These are phyloP conservation scores for Coelinius sp. DNA, from an alignment of 2,888 invertebrate genomes.

Conservation along the genomic window DNA sequence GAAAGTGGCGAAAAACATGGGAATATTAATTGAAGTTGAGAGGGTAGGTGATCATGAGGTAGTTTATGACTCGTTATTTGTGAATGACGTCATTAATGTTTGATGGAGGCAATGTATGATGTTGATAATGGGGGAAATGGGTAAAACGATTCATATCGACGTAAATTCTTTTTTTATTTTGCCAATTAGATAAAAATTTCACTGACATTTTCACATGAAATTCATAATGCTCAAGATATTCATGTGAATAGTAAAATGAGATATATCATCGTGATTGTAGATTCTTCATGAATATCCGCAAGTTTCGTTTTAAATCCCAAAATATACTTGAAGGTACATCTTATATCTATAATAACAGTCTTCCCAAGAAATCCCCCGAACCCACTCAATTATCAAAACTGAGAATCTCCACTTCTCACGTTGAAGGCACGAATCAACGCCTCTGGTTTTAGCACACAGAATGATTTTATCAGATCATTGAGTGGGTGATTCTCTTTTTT, in stretches of 20 bases:
- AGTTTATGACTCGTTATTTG: constrained; percentile 47
- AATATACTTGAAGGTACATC: too few relatives aligned
- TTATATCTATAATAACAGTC: constrained; percentile 55
- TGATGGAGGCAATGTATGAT: too few relatives aligned
- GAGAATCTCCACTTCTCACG: constrained; percentile 50
- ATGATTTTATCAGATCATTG: constrained; percentile 46
- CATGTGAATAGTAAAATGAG: too few relatives aligned
- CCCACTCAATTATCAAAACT: constrained; percentile 64
- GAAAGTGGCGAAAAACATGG: constrained; percentile 58
- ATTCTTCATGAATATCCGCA: too few relatives aligned
- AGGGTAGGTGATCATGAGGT: constrained; percentile 44
- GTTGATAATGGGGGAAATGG: too few relatives aligned
- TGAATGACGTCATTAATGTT: background rate
- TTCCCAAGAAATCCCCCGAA: constrained; percentile 59
- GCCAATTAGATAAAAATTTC: too few relatives aligned
- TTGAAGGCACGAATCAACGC: constrained; percentile 40
- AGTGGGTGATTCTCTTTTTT: constrained; percentile 8
- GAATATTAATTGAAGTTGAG: constrained; percentile 64
- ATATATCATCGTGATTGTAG: too few relatives aligned
- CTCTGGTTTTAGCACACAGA: constrained; percentile 39
- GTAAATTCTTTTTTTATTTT: too few relatives aligned
- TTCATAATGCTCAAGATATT: too few relatives aligned
- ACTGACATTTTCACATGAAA: too few relatives aligned
- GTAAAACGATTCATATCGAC: too few relatives aligned
- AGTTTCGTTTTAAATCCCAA: too few relatives aligned